Conservation (phyloP, 2,113 vertebrate species). For the Esox niger region DNA sequence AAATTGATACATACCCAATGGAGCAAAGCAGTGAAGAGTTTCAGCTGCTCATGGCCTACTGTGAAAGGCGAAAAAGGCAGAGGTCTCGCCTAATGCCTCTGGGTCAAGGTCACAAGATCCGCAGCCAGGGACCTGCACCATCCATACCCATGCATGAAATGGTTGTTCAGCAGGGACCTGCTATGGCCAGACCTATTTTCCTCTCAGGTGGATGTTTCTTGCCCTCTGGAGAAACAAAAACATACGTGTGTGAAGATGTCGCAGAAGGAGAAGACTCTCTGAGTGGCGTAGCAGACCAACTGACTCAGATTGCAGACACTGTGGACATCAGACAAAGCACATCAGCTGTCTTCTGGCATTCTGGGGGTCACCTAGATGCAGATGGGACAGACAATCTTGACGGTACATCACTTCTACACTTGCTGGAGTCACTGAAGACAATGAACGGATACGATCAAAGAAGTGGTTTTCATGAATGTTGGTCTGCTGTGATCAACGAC, state of each 20-base stretch:
- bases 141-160: too few relatives aligned
- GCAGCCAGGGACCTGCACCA: background rate
- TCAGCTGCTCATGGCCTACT: conserved; percentile 30
- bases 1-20: background rate
- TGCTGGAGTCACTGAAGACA: background rate
- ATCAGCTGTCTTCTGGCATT: background rate
- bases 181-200: too few relatives aligned
- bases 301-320: conserved; percentile 33
- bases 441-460: background rate
- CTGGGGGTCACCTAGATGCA: conserved; percentile 9
- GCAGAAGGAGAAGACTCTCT: background rate
- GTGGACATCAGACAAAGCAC: background rate
- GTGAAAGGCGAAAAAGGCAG: background rate
- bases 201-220: too few relatives aligned
- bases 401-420: conserved; percentile 11
- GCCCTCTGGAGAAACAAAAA: too few relatives aligned
- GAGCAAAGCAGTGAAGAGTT: conserved; percentile 17
- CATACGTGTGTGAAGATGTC: background rate
- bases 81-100: background rate
- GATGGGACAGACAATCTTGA: background rate
- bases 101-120: background rate
- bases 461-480: too few relatives aligned
- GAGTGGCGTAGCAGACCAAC: conserved; percentile 19
- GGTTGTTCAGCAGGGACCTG: too few relatives aligned
- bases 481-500: too few relatives aligned